Evolutionary conservation across 30 jellyfish, hydroid and myxozoan species (phyloP), one percentile per base, ranked within the genome.

Genomic region (Haliclystus octoradiatus): DNA sequence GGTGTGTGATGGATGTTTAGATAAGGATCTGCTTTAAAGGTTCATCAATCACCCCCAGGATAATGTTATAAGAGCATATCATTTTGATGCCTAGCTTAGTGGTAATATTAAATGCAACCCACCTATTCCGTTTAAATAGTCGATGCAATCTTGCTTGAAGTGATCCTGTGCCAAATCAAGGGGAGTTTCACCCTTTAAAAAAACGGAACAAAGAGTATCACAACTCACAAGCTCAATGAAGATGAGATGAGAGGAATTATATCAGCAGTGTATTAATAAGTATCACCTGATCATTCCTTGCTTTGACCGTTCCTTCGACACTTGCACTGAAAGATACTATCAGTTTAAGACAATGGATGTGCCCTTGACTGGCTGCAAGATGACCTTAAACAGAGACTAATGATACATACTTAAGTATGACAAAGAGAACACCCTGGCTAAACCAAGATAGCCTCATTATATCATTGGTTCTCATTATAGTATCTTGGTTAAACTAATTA

Each of bases 291-390:
- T 85, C 96, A 65, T 85, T 85, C 50, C 96, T 65, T 14, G 96
- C 96, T 0, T 78, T 70, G 13, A 85, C 46, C 3, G 89, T 62
- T 63, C 69, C 66, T 32, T 85, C 69, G 2, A 78, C 73, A 71
- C 84, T 78, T 1, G 64, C 70, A 14, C 80, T 60, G 3, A 93
- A 77, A 35, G 93, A 62, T 62, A 85, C 52, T 3, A 85, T 28
- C 66, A 78, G 73, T 50, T 85, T 85, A 76, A 85, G 51, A 63
- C 96, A 85, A 57, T 73, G 93, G 62, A 85, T 26, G 73, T 85
- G 96, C 1, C 96, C 96, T 73, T 85, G 93, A 52, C 93, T 72
- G 1, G 96, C 96, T 9, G 96, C 93, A 0, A 77, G 74, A 69
- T 85, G 96, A 15, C 82, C 96, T 85, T 30, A 46, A 34, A 47